Evolutionary conservation across 2,113 vertebrate species (phyloP), one percentile per base, ranked within the genome.

Genomic region (Calyptommatus sinebrachiatus): DNA sequence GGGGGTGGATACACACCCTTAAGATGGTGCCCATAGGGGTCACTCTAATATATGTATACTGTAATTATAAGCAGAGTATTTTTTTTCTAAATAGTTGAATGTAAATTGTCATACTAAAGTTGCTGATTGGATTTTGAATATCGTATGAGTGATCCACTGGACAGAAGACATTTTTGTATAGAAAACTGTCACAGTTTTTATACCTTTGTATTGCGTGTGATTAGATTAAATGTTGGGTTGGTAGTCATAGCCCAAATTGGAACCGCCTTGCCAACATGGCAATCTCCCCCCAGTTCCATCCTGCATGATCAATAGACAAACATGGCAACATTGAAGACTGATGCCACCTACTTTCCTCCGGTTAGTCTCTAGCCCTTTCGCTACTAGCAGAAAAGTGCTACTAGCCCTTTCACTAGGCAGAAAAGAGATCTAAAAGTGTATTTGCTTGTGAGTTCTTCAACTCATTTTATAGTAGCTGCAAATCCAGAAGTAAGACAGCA

Each of bases 171-270:
- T 41, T 24, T 67, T 46, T n/a, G 1, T 22, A 4, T 0, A 5
- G 14, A 20, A 0, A 71, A 6, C 21, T n/a, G 2, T 20, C 16
- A 67, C 73, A 67, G 12, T 9, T 24, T 26, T n/a, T 1, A 0
- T 28, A 26, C 7, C 24, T 12, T 1, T 0, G 4, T 28, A 8
- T 74, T 78, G 65, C 0, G 4, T 1, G 2, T 0, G 1, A 18
- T 14, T 31, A n/a, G 29, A 57, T 35, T 14, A 9, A 26, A 3
- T n/a, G 45, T 11, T 3, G 24, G 24, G 4, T 26, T 66, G 18
- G 48, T 1, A 26, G 4, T 28, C 71, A 48, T 72, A 66, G 45
- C 28, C 22, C 65, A 28, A 26, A 50, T 28, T 2, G 26, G 9
- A 45, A 2, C 45, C 71, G 48, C 12, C 48, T 14, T 11, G 48